These are phyloP conservation scores for Pollimyrus isidori DNA, from an alignment of 2,113 vertebrate genomes.

Conservation along the genomic window DNA sequence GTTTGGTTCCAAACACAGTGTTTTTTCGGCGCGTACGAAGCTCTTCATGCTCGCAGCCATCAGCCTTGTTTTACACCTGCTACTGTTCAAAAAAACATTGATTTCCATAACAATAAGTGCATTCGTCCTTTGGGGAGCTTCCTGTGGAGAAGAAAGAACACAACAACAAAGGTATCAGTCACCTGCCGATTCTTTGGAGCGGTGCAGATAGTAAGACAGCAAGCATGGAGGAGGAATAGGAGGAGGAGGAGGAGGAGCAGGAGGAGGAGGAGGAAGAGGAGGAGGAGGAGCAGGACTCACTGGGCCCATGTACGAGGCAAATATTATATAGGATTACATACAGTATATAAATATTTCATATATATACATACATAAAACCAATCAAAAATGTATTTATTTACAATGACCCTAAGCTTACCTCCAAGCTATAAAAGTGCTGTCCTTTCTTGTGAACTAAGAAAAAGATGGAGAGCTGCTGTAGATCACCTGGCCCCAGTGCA, in stretches of 20 bases:
- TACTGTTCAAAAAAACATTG: not conserved
- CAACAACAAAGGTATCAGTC: not conserved
- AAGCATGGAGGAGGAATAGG: not conserved
- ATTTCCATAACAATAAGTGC: slow-evolving; percentile 6
- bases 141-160: not conserved
- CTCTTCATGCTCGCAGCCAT: not conserved
- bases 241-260: not conserved
- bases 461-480: not conserved
- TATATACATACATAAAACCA: not conserved
- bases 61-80: not conserved
- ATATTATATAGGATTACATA: not conserved
- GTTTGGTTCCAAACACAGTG: not conserved
- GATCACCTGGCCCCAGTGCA: not conserved
- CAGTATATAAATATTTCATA: not conserved
- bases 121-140: not conserved
- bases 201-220: not conserved
- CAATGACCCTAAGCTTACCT: not conserved
- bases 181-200: not conserved
- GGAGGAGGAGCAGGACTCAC: not conserved
- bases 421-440: not conserved
- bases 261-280: not conserved
- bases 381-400: not conserved
- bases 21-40: not conserved
- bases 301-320: not conserved
- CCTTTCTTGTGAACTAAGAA: not conserved